Base-by-base conservation (phyloP, 2,888 invertebrate genomes). In the Pristionchus japonicus region DNA sequence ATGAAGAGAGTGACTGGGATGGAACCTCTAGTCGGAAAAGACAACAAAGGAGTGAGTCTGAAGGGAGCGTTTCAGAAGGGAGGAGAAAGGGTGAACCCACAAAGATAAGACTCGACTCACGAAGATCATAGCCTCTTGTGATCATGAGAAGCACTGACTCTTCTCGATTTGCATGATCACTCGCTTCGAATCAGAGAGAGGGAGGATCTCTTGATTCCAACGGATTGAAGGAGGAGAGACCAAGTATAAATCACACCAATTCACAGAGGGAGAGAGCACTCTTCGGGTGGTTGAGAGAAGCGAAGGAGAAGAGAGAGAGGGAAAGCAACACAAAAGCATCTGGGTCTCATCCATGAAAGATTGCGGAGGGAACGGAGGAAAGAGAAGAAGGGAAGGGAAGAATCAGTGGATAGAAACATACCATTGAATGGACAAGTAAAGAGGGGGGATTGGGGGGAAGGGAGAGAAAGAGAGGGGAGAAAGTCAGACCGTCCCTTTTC, bases 221-320 rank as follows among this genome's bases (percentile, higher is more conserved):
- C n/a, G 40, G 74, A 37, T 64, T 13, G 57, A 61, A 20, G 57
- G 57, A n/a, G 57, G 43, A 34, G 34, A 77, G 74, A 77, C 43
- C 43, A n/a, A 40, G 43, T 77, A 77, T 77, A 77, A 77, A 77
- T 77, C 74, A 77, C 74, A 77, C 74, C 74, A 77, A n/a, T 77
- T 77, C 74, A 77, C 74, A n/a, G 74, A 74, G 74, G 3, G n/a
- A 27, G 77, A 43, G 9, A 13, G 77, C 74, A 77, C 74, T 77
- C 43, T 77, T 15, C 37, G 37, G 70, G 15, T n/a, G 64, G 52
- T 52, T 64, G 64, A 17, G 31, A 31, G 61, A 61, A 34, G 37
- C 2, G 31, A 49, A 49, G 15, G 52, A 52, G 31, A 34, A n/a
- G 82, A 31, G 34, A 52, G 13, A 31, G 52, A 23, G 23, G 52